These are phyloP conservation scores for Genyomyrus donnyi DNA, from an alignment of 2,113 vertebrate species.

Conservation along the genomic window DNA sequence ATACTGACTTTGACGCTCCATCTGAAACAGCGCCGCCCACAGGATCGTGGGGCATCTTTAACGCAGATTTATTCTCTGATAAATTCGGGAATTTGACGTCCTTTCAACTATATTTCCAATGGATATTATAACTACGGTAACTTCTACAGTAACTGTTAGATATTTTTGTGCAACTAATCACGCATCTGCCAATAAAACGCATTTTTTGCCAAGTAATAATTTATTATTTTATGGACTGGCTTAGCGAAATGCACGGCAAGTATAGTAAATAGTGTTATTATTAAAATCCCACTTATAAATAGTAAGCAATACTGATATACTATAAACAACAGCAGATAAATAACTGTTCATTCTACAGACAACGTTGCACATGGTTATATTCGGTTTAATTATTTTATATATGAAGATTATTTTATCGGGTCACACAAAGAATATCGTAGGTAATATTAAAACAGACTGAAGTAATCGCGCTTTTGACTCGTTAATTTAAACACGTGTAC, in stretches of 20 bases:
- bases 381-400: not conserved
- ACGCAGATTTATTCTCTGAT: not conserved
- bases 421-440: not conserved
- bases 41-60: not conserved
- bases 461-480: not conserved
- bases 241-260: not conserved
- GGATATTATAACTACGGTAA: not conserved
- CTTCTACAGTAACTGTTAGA: not conserved
- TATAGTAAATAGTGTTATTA: not conserved
- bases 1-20: not conserved
- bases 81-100: not conserved
- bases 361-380: not conserved
- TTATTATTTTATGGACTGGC: not conserved
- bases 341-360: not conserved
- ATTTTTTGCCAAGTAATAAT: not conserved
- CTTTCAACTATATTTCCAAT: not conserved
- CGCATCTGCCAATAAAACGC: not conserved
- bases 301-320: not conserved
- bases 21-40: not conserved
- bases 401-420: not conserved
- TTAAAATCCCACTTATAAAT: not conserved
- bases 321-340: not conserved
- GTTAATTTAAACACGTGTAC: not conserved
- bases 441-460: not conserved
- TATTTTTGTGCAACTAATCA: not conserved